Conservation (phyloP, 2,113 vertebrate species). For the Halichoeres trimaculatus region DNA sequence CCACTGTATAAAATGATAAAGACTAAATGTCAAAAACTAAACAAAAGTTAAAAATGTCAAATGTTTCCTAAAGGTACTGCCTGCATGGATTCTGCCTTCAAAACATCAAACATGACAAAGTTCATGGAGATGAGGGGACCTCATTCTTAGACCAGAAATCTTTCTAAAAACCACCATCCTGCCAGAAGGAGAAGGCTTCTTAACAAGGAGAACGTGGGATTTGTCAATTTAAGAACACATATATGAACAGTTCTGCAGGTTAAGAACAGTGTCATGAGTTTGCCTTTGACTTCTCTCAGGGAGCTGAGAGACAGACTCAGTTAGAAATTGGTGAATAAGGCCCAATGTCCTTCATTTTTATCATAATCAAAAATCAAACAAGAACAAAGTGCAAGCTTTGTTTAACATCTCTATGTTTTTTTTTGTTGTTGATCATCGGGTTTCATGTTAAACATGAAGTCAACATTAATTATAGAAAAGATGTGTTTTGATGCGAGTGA, state of each 20-base stretch:
- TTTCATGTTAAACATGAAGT: background rate
- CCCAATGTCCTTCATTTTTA: too few relatives aligned
- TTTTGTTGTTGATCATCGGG: background rate
- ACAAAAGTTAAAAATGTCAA: background rate
- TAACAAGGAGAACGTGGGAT: too few relatives aligned
- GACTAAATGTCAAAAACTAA: slow-evolving; percentile 3
- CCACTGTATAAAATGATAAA: slow-evolving; percentile 18
- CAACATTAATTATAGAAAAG: slow-evolving; percentile 4
- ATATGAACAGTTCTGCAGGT: too few relatives aligned
- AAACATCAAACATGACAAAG: background rate
- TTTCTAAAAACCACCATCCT: too few relatives aligned
- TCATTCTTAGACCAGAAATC: too few relatives aligned
- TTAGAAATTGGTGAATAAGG: too few relatives aligned
- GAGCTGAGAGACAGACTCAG: too few relatives aligned
- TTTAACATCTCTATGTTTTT: background rate
- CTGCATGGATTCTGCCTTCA: background rate
- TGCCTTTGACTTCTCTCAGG: too few relatives aligned
- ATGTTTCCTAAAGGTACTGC: background rate
- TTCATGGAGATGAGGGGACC: background rate
- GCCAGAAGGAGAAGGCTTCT: too few relatives aligned
- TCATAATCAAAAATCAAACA: too few relatives aligned
- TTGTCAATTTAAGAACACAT: too few relatives aligned
- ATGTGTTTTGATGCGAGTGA: rapidly evolving
- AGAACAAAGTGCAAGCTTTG: background rate
- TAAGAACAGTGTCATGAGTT: too few relatives aligned